These are phyloP conservation scores for Rhopalosiphum padi DNA, from an alignment of 1,140 invertebrate species.

Conservation along the genomic window DNA sequence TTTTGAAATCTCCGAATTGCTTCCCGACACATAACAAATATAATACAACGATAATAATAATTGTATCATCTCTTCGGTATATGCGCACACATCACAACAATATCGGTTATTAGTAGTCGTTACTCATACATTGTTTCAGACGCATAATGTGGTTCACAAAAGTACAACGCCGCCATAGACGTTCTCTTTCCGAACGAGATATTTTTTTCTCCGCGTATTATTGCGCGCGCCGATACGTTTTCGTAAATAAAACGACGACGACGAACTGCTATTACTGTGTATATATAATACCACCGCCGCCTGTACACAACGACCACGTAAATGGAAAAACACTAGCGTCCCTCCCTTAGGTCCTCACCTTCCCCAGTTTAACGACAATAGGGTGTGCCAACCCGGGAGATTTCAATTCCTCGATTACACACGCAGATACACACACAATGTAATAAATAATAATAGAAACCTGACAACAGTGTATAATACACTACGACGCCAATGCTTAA, in stretches of 20 bases:
- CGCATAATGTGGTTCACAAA: not conserved
- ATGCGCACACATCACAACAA: not conserved
- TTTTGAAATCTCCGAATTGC: not conserved
- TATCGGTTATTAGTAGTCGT: not conserved
- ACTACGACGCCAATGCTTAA: not conserved
- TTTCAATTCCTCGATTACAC: slow-evolving; percentile 41
- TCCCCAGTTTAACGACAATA: slow-evolving; percentile 36
- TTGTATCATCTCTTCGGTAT: not conserved
- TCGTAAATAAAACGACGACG: not conserved
- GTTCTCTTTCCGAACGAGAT: not conserved
- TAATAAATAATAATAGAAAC: slow-evolving; percentile 21
- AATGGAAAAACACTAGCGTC: slow-evolving; percentile 25
- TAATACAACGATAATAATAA: not conserved
- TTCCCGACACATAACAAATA: not conserved
- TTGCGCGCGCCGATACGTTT: not conserved
- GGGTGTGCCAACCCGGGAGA: slow-evolving; percentile 42
- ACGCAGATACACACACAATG: not conserved
- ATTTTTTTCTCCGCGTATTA: not conserved
- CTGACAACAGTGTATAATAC: slow-evolving; percentile 37
- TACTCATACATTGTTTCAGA: not conserved
- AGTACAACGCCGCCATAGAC: not conserved
- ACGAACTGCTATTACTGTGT: not conserved
- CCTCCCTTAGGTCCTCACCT: not conserved
- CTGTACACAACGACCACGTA: not conserved
- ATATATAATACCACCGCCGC: not conserved